Base-by-base conservation (phyloP, 2,797 vertebrate genomes). In the Acanthornis magna region DNA sequence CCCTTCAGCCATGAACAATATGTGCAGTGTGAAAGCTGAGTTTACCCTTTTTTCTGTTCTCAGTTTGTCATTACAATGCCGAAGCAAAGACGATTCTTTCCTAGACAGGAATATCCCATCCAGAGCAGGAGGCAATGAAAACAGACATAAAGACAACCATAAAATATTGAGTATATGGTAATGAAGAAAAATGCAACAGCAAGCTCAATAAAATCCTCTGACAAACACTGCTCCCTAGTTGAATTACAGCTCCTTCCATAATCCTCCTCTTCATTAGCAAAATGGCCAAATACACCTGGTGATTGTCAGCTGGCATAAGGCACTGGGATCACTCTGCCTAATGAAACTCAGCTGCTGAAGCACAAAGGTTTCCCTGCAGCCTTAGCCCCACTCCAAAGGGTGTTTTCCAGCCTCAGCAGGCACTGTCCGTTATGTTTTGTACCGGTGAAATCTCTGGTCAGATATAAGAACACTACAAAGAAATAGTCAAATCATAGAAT, bases 241-340 rank as follows among this genome's bases (percentile, higher is more conserved):
- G 76, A 93, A 76, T 88, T 93, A 86, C 68, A 76, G 88, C 91
- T 76, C 85, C 66, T 66, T 75, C 95, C 61, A 53, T 94, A 96
- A 94, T 95, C 93, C 92, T 43, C 16, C 40, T 66, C 73, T 54
- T 96, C 94, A 95, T 97, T 94, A 97, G 91, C 23, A 78, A 92
- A 96, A 68, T 88, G 91, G 89, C 21, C 89, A 72, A 82, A 67
- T 9, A 86, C 91, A 95, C 92, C 85, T 78, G 82, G 82, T 76
- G 95, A 86, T 11, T 48, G 76, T 92, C 96, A 96, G 95, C 93
- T 96, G 95, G 96, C 94, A 85, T n/a, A 57, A 93, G 92, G 87
- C 70, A 65, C 48, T 2, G 0, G 36, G 53, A 48, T 48, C 93
- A 94, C 93, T 95, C 79, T 81, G 74, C 47, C 77, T 94, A 93